Conservation (phyloP, 2,888 invertebrate species). For the Chironomus riparius region DNA sequence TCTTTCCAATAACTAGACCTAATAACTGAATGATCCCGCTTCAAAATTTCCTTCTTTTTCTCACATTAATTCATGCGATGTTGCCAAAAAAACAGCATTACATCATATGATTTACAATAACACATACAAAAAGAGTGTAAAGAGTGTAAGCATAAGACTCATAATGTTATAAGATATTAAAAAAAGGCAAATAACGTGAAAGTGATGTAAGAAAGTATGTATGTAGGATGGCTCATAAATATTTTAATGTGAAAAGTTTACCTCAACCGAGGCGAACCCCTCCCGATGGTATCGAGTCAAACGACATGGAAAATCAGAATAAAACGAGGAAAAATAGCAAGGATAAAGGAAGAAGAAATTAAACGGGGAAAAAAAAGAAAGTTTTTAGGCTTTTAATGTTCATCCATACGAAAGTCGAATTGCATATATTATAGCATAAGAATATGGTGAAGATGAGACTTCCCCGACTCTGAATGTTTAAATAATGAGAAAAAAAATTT, state of each 20-base stretch:
- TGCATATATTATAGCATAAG: background rate
- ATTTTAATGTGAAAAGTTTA: constrained; percentile 6
- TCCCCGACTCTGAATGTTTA: background rate
- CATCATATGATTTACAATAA: too few species aligned
- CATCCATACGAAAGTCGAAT: background rate
- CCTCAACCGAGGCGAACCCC: background rate
- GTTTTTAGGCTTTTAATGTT: background rate
- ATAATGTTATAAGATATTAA: too few species aligned
- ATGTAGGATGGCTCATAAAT: background rate
- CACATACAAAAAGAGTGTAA: too few species aligned
- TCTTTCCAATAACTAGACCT: too few species aligned
- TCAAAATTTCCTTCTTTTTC: too few species aligned
- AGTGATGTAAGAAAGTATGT: background rate
- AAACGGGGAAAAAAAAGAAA: too few species aligned
- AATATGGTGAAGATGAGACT: background rate
- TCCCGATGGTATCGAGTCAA: background rate
- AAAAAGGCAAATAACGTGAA: too few species aligned
- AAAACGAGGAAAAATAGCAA: background rate
- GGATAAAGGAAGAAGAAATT: background rate
- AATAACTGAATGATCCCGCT: too few species aligned
- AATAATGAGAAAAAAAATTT: background rate
- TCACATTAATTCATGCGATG: too few species aligned
- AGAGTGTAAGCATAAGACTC: too few species aligned
- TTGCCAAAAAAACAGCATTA: too few species aligned
- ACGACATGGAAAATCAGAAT: background rate